Conservation (phyloP, 2,888 invertebrate species). For the Hecatera dysodea region DNA sequence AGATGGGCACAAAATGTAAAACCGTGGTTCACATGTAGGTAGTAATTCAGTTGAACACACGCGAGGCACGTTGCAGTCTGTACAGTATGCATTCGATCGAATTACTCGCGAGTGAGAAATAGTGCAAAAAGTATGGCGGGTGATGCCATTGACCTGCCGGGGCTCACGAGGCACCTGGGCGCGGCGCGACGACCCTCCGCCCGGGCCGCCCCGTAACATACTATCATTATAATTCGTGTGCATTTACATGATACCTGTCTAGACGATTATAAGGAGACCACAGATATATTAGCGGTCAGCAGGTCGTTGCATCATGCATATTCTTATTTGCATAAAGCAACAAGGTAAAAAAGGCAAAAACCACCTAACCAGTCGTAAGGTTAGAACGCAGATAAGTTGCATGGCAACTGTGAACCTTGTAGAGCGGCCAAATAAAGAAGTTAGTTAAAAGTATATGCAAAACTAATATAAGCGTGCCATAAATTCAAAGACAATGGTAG, state of each 20-base stretch:
- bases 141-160: slow-evolving; percentile 76
- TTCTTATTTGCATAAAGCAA: slow-evolving; percentile 24
- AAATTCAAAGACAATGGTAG: slow-evolving; percentile 47
- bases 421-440: neutral
- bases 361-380: neutral
- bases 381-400: slow-evolving; percentile 15
- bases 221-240: slow-evolving; percentile 40
- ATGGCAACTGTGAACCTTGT: slow-evolving; percentile 8
- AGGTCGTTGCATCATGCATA: slow-evolving; percentile 37
- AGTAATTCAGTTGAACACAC: slow-evolving; percentile 25
- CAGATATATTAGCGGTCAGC: slow-evolving; percentile 38
- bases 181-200: slow-evolving; percentile 61
- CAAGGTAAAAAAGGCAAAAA: slow-evolving; percentile 20
- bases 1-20: slow-evolving; percentile 14
- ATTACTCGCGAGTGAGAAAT: slow-evolving; percentile 70
- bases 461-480: slow-evolving; percentile 21
- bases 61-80: slow-evolving; percentile 44
- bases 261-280: slow-evolving; percentile 28
- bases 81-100: slow-evolving; percentile 66
- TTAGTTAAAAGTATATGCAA: slow-evolving; percentile 26
- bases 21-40: slow-evolving; percentile 22
- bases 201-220: slow-evolving; percentile 47
- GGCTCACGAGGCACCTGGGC: slow-evolving; percentile 63
- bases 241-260: slow-evolving; percentile 30
- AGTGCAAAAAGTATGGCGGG: slow-evolving; percentile 67